Base-by-base conservation (phyloP, 2,113 vertebrate species). In the Thermophis baileyi region DNA sequence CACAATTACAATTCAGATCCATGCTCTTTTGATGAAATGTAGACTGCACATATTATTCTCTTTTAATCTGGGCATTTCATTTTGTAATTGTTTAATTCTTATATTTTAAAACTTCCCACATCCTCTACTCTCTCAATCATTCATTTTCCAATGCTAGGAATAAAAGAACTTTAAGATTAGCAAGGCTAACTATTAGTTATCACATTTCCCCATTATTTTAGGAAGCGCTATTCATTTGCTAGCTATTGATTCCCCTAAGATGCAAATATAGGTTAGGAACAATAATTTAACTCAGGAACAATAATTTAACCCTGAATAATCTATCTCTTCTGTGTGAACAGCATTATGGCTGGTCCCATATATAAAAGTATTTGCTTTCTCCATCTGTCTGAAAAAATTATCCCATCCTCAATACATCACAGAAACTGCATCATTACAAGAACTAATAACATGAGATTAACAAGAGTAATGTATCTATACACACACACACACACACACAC, bases 1-100 rank as follows among this genome's bases (percentile, higher is more conserved):
- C n/a, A 91, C 27, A 11, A 89, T 86, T 90, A 51, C 18, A 96
- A 89, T 25, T 92, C 40, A 55, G 20, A 81, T 46, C 11, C 35
- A 6, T 11, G 51, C 4, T 24, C 24, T 44, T 74, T 53, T 40
- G 87, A 20, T 88, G 87, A 49, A 53, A 88, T 3, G 0, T 9
- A n/a, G 6, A 30, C 87, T n/a, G 7, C 87, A 51, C 14, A 35
- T 4, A 16, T 87, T 74, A 7, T 22, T 81, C 4, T n/a, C 30
- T 9, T 90, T 49, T 90, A 49, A 25, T 44, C 14, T 47, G 25
- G 8, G 8, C 22, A 55, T 55, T 20, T 47, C 14, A 9, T 63
- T 90, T 63, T 49, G 89, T 63, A 60, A n/a, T 18, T 57, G 25
- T 89, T 47, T 10, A 63, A 47, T 60, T 44, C 14, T 14, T 60